Evolutionary conservation across 2,888 invertebrate species (phyloP), one percentile per base, ranked within the genome.

Genomic region (Drepanosiphum platanoidis): DNA sequence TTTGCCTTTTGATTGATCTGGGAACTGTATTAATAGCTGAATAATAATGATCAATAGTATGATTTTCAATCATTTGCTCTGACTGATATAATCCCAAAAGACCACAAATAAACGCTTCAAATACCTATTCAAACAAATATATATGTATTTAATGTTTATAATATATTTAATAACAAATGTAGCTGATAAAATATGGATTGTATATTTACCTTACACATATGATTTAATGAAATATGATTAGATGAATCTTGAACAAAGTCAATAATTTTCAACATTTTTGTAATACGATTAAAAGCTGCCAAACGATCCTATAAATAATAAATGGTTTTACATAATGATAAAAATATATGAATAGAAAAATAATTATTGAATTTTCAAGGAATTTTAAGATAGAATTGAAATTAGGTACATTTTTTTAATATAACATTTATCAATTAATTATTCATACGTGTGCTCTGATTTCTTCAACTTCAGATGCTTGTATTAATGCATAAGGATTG

Each of bases 1-100:
- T 92, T 87, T 91, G 90, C 80, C 90, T 89, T 88, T 92, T 92
- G 3, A 91, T 89, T 86, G 89, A 88, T 7, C 89, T 88, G 0
- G 91, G 91, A 2, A 92, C 90, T 13, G 92, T 90, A 87, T 91
- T 90, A 39, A 93, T 91, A 30, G 91, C 91, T 88, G 92, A 92
- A 88, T 92, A 89, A 88, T 92, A 93, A 88, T 92, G 92, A 87
- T 90, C 90, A 15, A 86, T 71, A 64, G 34, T 75, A 58, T 77
- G 27, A 77, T 64, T 46, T 42, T 15, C 82, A 27, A 86, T 34
- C 4, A 42, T 34, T 61, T 78, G 71, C n/a, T n/a, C n/a, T 34
- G 78, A 46, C 2, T 84, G 71, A 22, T 79, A 77, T 27, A 86
- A 34, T 8, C 71, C 78, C 52, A 84, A 71, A 58, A 86, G 58